Base-by-base conservation (phyloP, 1,140 invertebrate genomes). In the Drosophila kurseongensis region DNA sequence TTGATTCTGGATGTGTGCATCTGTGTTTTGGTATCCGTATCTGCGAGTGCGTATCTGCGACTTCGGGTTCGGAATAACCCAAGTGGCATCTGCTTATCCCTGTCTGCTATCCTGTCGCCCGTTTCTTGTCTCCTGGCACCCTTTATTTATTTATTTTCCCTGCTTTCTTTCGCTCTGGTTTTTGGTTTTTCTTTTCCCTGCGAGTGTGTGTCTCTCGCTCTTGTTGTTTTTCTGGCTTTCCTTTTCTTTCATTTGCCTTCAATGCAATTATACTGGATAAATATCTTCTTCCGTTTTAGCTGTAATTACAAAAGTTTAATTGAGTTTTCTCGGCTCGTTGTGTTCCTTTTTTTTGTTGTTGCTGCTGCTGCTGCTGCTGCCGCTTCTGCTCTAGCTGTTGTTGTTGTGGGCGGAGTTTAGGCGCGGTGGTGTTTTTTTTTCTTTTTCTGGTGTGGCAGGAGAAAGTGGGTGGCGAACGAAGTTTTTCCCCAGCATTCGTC, bases 281-380 rank as follows among this genome's bases (percentile, higher is more conserved):
- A 91, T 91, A 91, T 91, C 89, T 91, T 91, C 82, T 90, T 91
- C 84, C 89, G 90, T 91, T 91, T 91, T 91, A 91, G 90, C 90
- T 91, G 90, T 91, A 91, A 91, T 91, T 91, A 91, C 90, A 91
- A 91, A 91, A 91, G 90, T 91, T 91, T 91, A 91, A 91, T 91
- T 91, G 90, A 91, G 90, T 91, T 91, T 91, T 91, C 90, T 90
- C 90, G 82, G 80, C 85, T 91, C 77, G 83, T 91, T 88, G 83
- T 86, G 83, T 88, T 79, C 61, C 74, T 44, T 42, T 35, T 61
- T 61, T 36, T 27, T 36, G 7, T 54, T 54, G 23, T 41, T 16
- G 23, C 38, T 38, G n/a, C 42, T 38, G 23, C 27, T 51, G 6
- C 47, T 51, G 13, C 32, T 14, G 44, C 68, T 36, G 27, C 52